Percentiles rank a stretch among this genome's conserved stretches.
Evolutionary conservation across 2,888 invertebrate species (phyloP).

Genomic region (Nysson spinosus): DNA sequence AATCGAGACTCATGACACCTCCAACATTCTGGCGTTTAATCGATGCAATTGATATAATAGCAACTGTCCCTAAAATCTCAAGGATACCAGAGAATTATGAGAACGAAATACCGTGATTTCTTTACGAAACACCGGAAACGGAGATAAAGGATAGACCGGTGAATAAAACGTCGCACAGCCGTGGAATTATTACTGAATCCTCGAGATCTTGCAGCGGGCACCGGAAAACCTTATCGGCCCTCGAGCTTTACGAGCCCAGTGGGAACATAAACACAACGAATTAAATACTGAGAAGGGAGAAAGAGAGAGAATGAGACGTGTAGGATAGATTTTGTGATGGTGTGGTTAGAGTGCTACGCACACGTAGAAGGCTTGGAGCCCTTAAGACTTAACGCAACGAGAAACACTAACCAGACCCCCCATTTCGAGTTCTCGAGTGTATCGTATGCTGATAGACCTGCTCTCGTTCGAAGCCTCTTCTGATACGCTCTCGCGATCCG

Average conservation of each 20-base stretch:
- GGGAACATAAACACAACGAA: slow-evolving; percentile 65
- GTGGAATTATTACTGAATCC: slow-evolving; percentile 38
- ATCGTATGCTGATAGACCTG: slow-evolving; percentile 51
- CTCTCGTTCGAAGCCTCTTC: slow-evolving; percentile 47
- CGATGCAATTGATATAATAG: too few species aligned
- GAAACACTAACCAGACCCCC: slow-evolving; percentile 72
- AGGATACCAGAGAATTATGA: too few species aligned
- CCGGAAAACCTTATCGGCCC: slow-evolving; percentile 66
- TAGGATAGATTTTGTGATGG: too few species aligned
- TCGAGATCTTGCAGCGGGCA: slow-evolving; percentile 38
- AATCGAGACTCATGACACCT: too few species aligned
- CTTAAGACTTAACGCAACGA: slow-evolving; percentile 55
- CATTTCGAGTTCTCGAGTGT: slow-evolving; percentile 58
- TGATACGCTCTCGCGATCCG: slow-evolving; percentile 14
- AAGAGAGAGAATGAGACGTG: slow-evolving; percentile 41
- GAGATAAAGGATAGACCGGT: not conserved
- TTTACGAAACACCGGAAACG: slow-evolving; percentile 6
- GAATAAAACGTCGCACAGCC: not conserved
- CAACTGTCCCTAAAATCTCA: too few species aligned
- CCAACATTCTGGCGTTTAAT: too few species aligned
- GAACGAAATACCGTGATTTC: too few species aligned
- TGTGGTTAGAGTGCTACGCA: too few species aligned
- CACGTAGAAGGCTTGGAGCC: too few species aligned
- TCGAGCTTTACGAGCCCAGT: slow-evolving; percentile 57
- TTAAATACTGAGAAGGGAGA: too few species aligned